Evolutionary conservation across 1,140 invertebrate species (phyloP).

Genomic region (Lepidurus packardi): DNA sequence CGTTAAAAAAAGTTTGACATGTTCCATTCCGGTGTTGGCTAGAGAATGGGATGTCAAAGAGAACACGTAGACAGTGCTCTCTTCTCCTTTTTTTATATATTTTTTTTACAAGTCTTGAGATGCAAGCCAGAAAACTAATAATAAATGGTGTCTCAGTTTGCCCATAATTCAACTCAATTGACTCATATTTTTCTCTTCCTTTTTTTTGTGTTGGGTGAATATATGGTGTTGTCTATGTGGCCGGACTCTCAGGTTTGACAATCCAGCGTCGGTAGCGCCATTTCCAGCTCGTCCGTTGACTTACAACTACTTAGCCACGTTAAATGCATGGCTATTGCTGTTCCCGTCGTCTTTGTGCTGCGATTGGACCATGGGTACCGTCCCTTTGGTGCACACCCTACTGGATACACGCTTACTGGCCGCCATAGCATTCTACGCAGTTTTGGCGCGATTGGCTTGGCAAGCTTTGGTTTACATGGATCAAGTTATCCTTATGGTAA

Average conservation of each 20-base stretch:
- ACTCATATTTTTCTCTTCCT: background rate
- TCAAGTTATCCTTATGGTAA: slow-evolving; percentile 34
- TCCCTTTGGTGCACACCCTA: slow-evolving; percentile 75
- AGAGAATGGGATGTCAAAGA: too few species aligned
- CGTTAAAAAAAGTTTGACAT: too few species aligned
- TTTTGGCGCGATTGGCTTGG: slow-evolving; percentile 56
- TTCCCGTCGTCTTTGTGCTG: slow-evolving; percentile 87
- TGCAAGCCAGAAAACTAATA: background rate
- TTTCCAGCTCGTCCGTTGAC: slow-evolving; percentile 78
- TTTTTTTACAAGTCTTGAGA: background rate
- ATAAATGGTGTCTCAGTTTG: background rate
- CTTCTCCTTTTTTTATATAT: background rate
- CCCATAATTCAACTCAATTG: slow-evolving; percentile 1
- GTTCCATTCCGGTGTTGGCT: too few species aligned
- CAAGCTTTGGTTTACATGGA: slow-evolving; percentile 51
- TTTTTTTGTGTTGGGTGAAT: background rate
- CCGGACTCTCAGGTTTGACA: slow-evolving; percentile 68
- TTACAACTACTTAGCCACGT: slow-evolving; percentile 83
- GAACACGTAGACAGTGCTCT: background rate
- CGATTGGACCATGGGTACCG: slow-evolving; percentile 98
- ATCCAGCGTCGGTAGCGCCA: slow-evolving; percentile 76
- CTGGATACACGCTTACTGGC: slow-evolving; percentile 76
- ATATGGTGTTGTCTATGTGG: background rate
- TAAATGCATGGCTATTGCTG: slow-evolving; percentile 85
- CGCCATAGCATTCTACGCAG: slow-evolving; percentile 65